A percentile compares a stretch with the other conserved stretches of the same genome.
phyloP scores from a whole-genome alignment of 1,140 invertebrate species.

The Carcinoscorpius rotundicauda region DNA sequence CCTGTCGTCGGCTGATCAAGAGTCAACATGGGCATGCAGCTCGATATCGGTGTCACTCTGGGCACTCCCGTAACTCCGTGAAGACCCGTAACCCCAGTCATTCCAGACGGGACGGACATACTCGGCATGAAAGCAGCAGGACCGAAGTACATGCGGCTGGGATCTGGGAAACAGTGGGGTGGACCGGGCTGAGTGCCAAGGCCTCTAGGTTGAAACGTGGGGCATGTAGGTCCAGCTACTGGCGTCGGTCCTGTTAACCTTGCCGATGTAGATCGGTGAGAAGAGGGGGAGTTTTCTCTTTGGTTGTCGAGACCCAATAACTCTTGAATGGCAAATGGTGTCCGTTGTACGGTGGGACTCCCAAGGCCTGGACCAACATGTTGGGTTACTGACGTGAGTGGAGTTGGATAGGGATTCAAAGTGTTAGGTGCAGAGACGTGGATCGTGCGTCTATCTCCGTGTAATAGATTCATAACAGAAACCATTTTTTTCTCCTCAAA shows the following conservation, averaged over 20 bases:
- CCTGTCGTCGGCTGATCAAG: conserved; percentile 15
- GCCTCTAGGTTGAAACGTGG: too few species aligned
- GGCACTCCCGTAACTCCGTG: too few species aligned
- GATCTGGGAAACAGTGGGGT: conserved; percentile 32
- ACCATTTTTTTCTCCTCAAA: conserved; percentile 5
- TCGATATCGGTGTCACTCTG: conserved; percentile 12
- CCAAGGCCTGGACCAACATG: neutral
- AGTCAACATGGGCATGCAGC: conserved; percentile 37
- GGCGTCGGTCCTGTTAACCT: too few species aligned
- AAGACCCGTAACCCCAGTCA: conserved; percentile 3
- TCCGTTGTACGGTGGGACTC: conserved; percentile 44
- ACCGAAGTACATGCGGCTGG: conserved; percentile 26
- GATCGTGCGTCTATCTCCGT: conserved; percentile 6
- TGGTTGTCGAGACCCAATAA: conserved; percentile 55
- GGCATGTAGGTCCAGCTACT: too few species aligned
- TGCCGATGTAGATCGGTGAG: conserved; percentile 7
- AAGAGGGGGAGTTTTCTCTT: conserved; percentile 11
- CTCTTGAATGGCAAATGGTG: conserved; percentile 84
- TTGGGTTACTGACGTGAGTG: conserved; percentile 1
- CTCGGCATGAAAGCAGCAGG: conserved; percentile 53
- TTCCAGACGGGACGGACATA: conserved; percentile 9
- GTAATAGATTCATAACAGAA: conserved; percentile 18
- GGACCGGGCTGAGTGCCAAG: conserved; percentile 10
- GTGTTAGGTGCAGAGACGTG: neutral
- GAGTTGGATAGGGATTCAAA: conserved; percentile 3